Evolutionary conservation across 2,888 invertebrate genomes (phyloP).

Genomic region (Slavum lentiscoides): DNA sequence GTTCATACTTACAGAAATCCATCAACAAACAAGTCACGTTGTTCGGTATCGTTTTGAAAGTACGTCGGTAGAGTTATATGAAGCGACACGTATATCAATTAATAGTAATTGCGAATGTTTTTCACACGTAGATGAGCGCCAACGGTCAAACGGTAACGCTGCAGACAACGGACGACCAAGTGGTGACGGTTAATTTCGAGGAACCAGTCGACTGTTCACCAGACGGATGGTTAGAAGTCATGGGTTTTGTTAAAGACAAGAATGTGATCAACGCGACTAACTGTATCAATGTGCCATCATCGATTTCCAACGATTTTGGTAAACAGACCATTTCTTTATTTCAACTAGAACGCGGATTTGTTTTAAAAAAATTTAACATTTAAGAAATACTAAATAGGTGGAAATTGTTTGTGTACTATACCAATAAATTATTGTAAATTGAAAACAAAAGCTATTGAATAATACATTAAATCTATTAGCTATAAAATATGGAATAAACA

Average conservation of each 20-base stretch:
- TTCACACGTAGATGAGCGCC: not conserved
- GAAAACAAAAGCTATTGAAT: too few species aligned
- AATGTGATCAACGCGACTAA: not conserved
- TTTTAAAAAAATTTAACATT: too few species aligned
- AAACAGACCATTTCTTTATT: not conserved
- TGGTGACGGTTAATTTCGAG: constrained; percentile 31
- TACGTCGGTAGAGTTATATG: not conserved
- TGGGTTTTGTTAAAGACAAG: constrained; percentile 33
- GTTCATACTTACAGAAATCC: constrained; percentile 37
- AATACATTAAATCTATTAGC: too few species aligned
- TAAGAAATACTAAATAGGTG: too few species aligned
- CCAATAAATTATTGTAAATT: too few species aligned
- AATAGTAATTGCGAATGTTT: not conserved
- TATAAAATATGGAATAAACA: too few species aligned
- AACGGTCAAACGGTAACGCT: constrained; percentile 24
- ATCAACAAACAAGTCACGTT: constrained; percentile 24
- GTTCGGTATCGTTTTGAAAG: constrained; percentile 30
- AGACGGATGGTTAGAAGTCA: constrained; percentile 42
- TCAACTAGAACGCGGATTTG: too few species aligned
- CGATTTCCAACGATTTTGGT: constrained; percentile 44
- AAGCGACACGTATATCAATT: too few species aligned
- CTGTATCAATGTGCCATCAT: constrained; percentile 36
- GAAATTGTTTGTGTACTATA: too few species aligned
- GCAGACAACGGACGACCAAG: constrained; percentile 42
- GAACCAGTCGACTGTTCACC: constrained; percentile 20